Conservation (phyloP, 2,888 invertebrate species). For the Trissoscelio sp. region DNA sequence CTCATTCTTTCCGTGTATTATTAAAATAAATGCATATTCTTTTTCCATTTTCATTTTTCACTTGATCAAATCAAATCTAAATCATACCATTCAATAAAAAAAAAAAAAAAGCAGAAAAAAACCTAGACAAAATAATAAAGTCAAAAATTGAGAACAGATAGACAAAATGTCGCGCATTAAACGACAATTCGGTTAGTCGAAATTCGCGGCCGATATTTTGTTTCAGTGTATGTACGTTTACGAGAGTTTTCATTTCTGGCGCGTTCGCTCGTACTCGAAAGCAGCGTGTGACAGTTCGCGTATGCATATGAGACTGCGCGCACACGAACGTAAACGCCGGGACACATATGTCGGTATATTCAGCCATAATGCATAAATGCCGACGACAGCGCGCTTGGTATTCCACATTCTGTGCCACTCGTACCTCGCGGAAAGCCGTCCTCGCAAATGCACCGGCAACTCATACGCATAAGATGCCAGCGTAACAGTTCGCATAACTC, state of each 20-base stretch:
- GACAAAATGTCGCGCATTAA: constrained; percentile 27
- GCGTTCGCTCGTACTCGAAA: constrained; percentile 55
- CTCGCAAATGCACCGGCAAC: constrained; percentile 66
- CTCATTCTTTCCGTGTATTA: no score
- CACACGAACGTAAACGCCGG: constrained; percentile 18
- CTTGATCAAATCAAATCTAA: no score
- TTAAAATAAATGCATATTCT: no score
- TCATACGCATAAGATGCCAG: constrained; percentile 65
- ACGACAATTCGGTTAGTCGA: constrained; percentile 36
- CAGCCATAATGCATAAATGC: constrained; percentile 69
- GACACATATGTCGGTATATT: constrained; percentile 66
- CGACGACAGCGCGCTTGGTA: constrained; percentile 69
- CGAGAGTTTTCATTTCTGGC: constrained; percentile 68
- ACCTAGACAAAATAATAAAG: no score
- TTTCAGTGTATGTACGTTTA: constrained; percentile 56
- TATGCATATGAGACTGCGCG: constrained; percentile 58
- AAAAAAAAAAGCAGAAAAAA: no score
- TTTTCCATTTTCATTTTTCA: no score
- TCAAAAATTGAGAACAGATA: no score
- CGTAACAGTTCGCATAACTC: constrained; percentile 65
- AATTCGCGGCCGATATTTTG: constrained; percentile 56
- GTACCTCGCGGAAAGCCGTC: constrained; percentile 66
- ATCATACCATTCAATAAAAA: no score
- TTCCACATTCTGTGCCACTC: constrained; percentile 69
- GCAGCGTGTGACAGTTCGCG: constrained; percentile 61